Evolutionary conservation across 2,113 vertebrate genomes (phyloP), one percentile per base, ranked within the genome.

Genomic region (Tychaedon coryphoeus): DNA sequence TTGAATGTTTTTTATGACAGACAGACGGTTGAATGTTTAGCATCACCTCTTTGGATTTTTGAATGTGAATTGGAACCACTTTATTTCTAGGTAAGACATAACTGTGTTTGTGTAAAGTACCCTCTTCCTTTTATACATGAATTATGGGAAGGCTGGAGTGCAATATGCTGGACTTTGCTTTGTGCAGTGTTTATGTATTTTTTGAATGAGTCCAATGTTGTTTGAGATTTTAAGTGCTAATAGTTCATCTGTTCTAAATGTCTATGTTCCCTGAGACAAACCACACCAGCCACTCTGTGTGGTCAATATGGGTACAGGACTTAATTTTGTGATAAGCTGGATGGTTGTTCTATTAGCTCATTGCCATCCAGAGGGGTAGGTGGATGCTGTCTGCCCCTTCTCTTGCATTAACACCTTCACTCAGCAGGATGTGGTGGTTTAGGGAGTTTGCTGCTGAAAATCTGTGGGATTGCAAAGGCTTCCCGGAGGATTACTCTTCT

Each of bases 81-180:
- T 48, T 64, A 50, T 90, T 91, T 88, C 83, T 88, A 97, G 97
- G 97, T 97, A 96, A 97, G 96, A 90, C 26, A 47, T 87, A 87
- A 60, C 5, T 5, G 14, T 82, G 24, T 72, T 70, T 58, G 11
- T 81, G 29, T 93, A 60, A 80, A 87, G 29, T 78, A 50, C 14
- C 17, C 8, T 14, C 12, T 89, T 76, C 74, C 22, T 82, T 80
- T 80, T 67, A 9, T 34, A 26, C 0, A 0, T 74, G 19, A 70
- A 62, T 45, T 69, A 9, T 43, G 54, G 71, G 38, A 90, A 83
- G 36, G 61, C 62, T 62, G 11, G 48, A 25, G n/a, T 78, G 20
- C 28, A 73, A 12, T 62, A 14, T 79, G 50, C 34, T 86, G 60
- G 42, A 42, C 16, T 86, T 91, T 4, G 19, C 36, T 73, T 62